Conservation (phyloP, 2,888 invertebrate genomes). For the Lutraria lutraria region DNA sequence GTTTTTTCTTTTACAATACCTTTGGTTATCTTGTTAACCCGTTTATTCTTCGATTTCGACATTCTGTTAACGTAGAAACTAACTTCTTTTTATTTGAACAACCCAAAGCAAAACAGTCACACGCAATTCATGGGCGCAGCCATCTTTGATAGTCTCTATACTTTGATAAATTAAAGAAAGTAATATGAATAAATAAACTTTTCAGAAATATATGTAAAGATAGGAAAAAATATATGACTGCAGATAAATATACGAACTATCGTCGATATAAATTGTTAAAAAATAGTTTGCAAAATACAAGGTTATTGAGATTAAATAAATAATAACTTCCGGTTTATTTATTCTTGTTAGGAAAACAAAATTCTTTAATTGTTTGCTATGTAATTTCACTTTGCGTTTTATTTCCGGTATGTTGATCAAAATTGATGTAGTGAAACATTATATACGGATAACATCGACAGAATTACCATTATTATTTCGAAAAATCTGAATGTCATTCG, state of each 20-base stretch:
- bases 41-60: constrained; percentile 26
- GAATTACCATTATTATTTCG: not conserved
- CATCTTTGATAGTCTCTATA: constrained; percentile 58
- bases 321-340: constrained; percentile 45
- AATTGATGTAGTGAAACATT: not conserved
- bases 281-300: not conserved
- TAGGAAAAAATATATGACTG: no score
- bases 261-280: not conserved
- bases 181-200: no score
- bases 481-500: constrained; percentile 8
- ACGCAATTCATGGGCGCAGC: constrained; percentile 55
- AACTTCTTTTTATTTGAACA: not conserved
- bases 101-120: not conserved
- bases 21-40: not conserved
- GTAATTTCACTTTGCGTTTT: not conserved
- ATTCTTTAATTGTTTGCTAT: not conserved
- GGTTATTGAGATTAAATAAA: constrained; percentile 23
- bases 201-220: no score
- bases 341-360: not conserved
- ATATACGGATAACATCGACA: not conserved
- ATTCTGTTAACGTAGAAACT: not conserved
- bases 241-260: not conserved
- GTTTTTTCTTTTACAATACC: not conserved
- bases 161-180: not conserved
- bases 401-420: not conserved